Evolutionary conservation across 2,113 vertebrate genomes (phyloP).

Genomic region (Colinus virginianus): DNA sequence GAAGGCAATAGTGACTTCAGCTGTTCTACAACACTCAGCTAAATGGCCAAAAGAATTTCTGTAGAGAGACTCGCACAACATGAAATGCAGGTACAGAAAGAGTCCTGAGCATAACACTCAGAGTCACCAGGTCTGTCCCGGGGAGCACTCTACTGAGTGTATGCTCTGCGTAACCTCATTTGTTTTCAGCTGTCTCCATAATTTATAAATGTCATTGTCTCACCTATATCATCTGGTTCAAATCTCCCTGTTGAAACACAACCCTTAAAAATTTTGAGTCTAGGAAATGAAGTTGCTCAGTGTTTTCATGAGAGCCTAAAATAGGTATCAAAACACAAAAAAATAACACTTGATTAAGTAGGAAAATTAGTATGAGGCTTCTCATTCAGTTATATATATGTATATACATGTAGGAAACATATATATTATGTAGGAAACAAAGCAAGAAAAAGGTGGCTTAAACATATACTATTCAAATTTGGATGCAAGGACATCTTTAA

Average conservation of each 20-base stretch:
- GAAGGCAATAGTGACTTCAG: background rate
- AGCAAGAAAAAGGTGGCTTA: background rate
- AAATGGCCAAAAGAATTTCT: background rate
- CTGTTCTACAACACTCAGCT: background rate
- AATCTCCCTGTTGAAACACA: slow-evolving; percentile 8
- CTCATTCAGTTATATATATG: background rate
- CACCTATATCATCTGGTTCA: background rate
- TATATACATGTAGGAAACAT: background rate
- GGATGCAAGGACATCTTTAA: background rate
- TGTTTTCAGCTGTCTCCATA: slow-evolving; percentile 40
- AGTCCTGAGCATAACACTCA: slow-evolving; percentile 17
- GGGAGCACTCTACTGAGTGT: background rate
- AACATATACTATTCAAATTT: background rate
- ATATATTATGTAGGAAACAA: background rate
- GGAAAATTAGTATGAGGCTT: background rate
- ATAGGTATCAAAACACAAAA: background rate
- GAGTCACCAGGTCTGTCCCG: background rate
- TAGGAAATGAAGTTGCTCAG: slow-evolving; percentile 11
- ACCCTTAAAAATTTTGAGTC: background rate
- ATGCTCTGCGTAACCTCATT: slow-evolving; percentile 21
- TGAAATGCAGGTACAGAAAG: slow-evolving; percentile 30
- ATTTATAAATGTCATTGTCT: slow-evolving; percentile 2
- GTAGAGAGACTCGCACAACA: background rate
- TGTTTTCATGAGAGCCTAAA: slow-evolving; percentile 30
- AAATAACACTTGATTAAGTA: background rate